Percentiles rank a stretch among this genome's conserved stretches.
Evolutionary conservation across 2,113 vertebrate species (phyloP).

Genomic region (Misgurnus mizolepis): DNA sequence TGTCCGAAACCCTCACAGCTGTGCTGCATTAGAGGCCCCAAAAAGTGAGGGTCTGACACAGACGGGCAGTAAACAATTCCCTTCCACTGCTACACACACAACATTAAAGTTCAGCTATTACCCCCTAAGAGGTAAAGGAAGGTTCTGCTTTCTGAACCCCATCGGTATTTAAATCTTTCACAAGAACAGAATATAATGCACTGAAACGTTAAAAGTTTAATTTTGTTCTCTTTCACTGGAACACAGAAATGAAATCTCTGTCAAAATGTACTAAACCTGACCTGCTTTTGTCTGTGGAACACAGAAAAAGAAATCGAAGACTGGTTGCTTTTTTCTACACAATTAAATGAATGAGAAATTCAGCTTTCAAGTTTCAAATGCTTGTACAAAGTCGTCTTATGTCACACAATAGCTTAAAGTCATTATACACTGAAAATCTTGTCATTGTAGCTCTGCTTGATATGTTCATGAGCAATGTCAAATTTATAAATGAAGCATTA

Average conservation of each 20-base stretch:
- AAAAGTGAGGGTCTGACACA: constrained; percentile 74
- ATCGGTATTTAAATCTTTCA: background rate
- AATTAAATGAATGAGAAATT: background rate
- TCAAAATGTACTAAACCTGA: background rate
- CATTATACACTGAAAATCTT: background rate
- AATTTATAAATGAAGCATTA: background rate
- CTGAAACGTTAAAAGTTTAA: background rate
- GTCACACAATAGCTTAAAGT: background rate
- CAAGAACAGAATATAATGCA: background rate
- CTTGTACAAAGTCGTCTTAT: background rate
- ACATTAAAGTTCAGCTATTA: constrained; percentile 1
- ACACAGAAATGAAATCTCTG: background rate
- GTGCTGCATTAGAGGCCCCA: constrained; percentile 85
- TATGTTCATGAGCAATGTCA: background rate
- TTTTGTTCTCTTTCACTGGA: no score
- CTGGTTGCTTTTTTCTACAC: background rate
- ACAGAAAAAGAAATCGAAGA: background rate
- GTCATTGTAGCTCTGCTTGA: background rate
- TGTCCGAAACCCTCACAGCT: constrained; percentile 79
- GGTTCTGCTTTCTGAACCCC: background rate
- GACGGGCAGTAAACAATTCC: constrained; percentile 76
- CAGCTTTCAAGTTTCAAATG: background rate
- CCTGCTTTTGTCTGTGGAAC: background rate
- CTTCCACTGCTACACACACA: constrained; percentile 60
- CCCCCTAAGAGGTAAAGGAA: background rate